phyloP scores from a whole-genome alignment of 2,113 vertebrate species.

The Callopanchax toddi region DNA sequence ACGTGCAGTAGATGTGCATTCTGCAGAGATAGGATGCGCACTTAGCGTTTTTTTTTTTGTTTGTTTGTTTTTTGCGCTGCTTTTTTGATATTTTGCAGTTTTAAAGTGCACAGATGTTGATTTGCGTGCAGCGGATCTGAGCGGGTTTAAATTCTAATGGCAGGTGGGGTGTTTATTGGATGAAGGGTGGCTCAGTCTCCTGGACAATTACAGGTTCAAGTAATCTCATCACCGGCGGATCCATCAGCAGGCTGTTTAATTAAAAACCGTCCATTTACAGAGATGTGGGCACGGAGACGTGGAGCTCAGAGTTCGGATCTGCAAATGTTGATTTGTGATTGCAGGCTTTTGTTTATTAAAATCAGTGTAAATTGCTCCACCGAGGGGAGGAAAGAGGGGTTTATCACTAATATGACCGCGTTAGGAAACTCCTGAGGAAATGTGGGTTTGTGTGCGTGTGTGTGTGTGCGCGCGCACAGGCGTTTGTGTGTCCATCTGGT shows the following conservation, averaged over 20 bases:
- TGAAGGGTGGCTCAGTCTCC: constrained; percentile 23
- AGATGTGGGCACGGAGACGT: background rate
- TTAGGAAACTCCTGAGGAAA: constrained; percentile 21
- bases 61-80: background rate
- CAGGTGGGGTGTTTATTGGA: constrained; percentile 16
- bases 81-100: background rate
- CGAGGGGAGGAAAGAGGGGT: background rate
- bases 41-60: background rate
- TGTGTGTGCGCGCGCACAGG: background rate
- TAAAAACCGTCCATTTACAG: background rate
- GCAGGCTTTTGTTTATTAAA: constrained; percentile 31
- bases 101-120: background rate
- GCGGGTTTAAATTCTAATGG: background rate
- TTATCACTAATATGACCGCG: background rate
- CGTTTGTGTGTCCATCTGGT: constrained; percentile 6
- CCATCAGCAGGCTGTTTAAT: background rate
- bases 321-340: constrained; percentile 36
- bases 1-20: background rate
- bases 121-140: background rate
- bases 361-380: constrained; percentile 40
- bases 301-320: constrained; percentile 18
- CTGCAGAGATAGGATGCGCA: background rate
- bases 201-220: constrained; percentile 47
- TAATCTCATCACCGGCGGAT: constrained; percentile 17
- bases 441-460: background rate